Base-by-base conservation (phyloP, 2,113 vertebrate genomes). In the Oenanthe oenanthe region DNA sequence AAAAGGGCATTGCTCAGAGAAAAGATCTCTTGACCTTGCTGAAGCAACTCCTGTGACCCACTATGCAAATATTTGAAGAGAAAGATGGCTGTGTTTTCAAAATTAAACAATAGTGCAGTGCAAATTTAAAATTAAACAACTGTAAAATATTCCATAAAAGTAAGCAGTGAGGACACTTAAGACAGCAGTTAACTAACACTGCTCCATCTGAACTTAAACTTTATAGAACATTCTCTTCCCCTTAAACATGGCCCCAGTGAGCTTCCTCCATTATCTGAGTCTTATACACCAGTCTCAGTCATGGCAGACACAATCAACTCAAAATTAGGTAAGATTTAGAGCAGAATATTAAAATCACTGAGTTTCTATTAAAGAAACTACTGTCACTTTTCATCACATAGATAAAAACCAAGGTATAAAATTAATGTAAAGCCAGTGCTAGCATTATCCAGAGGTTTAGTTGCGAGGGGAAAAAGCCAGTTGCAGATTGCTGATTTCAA, bases 81-180 rank as follows among this genome's bases (percentile, higher is more conserved):
- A 83, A 58, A 82, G 26, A 82, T 5, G n/a, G 20, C 38, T 54
- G 40, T 2, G 0, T 84, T 93, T 91, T 75, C 74, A 95, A 86
- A 89, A 63, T 17, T 29, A 57, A 93, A 96, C 65, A 96, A 90
- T 40, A 74, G 62, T 3, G 9, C 54, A n/a, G 47, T 32, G 29
- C 51, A 88, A 94, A 78, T 72, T 48, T 47, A 72, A 90, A 73
- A 82, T 89, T 62, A 92, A 96, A 88, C 48, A 92, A 71, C 43
- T 78, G 31, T 54, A 92, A 92, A 92, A 78, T 84, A 86, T 13
- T 25, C 15, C 36, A 43, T 66, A 63, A 81, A 94, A 95, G 83
- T 84, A 74, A 96, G 90, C 50, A 93, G 32, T 45, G 24, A 47
- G 48, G 36, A 79, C 67, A 80, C 29, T 91, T 80, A 72, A 73